Percentiles rank a stretch among this genome's conserved stretches.
These are phyloP conservation scores for Dicaeum eximium DNA, from an alignment of 2,113 vertebrate genomes.

Conservation along the genomic window DNA sequence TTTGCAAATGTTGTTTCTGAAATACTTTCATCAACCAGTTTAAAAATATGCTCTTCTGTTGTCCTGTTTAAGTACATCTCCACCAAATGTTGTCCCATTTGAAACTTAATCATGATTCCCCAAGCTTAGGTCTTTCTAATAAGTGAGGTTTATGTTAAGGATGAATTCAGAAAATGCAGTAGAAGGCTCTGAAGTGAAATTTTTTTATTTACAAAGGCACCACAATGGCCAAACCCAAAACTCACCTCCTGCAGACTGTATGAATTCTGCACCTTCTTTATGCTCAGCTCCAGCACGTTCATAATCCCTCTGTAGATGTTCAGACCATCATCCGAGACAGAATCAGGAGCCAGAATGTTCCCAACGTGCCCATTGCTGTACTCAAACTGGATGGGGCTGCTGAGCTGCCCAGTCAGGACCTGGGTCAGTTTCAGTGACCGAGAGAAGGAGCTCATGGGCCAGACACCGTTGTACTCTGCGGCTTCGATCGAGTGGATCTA, in stretches of 20 bases:
- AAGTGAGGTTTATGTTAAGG: background rate
- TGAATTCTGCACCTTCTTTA: slow-evolving; percentile 55
- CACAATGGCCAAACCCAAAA: background rate
- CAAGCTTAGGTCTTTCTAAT: background rate
- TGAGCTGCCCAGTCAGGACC: slow-evolving; percentile 31
- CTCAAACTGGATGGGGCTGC: slow-evolving; percentile 54
- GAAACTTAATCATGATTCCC: background rate
- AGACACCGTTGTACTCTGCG: slow-evolving; percentile 60
- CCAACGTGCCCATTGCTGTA: slow-evolving; percentile 56
- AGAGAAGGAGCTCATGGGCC: slow-evolving; percentile 36
- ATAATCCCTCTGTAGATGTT: slow-evolving; percentile 64
- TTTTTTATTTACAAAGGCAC: background rate
- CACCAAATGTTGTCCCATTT: background rate
- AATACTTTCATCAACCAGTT: background rate
- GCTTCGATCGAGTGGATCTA: slow-evolving; percentile 43
- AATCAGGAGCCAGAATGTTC: slow-evolving; percentile 11
- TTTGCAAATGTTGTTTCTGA: background rate
- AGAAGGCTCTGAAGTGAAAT: background rate
- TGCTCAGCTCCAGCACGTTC: slow-evolving; percentile 43
- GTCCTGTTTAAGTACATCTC: background rate
- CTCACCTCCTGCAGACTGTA: slow-evolving; percentile 70
- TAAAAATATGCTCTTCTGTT: background rate
- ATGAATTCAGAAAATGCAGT: background rate
- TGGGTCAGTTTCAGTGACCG: slow-evolving; percentile 49
- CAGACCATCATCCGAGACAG: slow-evolving; percentile 25